phyloP scores from a whole-genome alignment of 2,113 vertebrate species.

The Crotalus viridis region DNA sequence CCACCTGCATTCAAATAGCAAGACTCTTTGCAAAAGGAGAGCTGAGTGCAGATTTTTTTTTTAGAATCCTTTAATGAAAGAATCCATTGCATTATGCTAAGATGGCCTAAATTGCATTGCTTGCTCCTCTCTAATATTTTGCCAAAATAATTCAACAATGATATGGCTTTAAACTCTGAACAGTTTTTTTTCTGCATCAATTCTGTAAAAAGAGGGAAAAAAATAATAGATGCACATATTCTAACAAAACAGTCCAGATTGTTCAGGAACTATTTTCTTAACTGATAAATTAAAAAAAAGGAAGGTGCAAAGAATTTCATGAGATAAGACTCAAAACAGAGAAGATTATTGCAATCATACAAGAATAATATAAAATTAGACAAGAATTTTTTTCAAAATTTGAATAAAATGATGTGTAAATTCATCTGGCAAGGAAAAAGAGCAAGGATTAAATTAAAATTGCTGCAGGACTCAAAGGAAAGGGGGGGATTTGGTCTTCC shows the following conservation, averaged over 20 bases:
- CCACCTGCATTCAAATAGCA: constrained; percentile 23
- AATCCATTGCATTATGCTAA: constrained; percentile 11
- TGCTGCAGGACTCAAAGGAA: no score
- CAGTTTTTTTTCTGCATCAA: constrained; percentile 26
- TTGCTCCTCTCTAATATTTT: neutral
- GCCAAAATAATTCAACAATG: neutral
- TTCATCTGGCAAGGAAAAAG: no score
- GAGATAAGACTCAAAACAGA: neutral
- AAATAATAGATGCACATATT: neutral
- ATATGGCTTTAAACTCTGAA: constrained; percentile 14
- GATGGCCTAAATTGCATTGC: neutral
- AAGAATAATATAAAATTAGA: no score
- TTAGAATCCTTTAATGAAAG: constrained; percentile 7
- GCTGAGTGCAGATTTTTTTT: neutral
- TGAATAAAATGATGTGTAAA: no score
- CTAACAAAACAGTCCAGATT: neutral
- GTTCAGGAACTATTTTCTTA: neutral
- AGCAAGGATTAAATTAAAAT: no score
- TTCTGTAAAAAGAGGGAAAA: neutral
- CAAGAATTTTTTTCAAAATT: no score
- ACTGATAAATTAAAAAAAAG: neutral
- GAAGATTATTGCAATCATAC: neutral
- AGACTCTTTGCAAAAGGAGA: neutral
- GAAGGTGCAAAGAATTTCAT: neutral
- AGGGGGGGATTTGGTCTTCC: no score